Evolutionary conservation across 2,113 vertebrate species (phyloP).

Genomic region (Crotalus helleri): DNA sequence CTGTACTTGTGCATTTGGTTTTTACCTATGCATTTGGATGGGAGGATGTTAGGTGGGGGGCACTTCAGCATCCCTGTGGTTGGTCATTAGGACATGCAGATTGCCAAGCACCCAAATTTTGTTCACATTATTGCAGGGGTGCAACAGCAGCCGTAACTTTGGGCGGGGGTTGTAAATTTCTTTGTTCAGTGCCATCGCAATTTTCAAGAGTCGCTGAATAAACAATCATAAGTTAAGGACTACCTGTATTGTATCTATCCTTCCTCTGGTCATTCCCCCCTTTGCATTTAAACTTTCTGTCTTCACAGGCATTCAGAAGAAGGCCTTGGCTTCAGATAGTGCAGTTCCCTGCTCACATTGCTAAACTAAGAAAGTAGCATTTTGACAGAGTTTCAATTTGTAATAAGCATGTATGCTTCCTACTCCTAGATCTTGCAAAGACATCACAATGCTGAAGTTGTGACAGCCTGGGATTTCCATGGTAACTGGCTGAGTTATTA

Average conservation of each 20-base stretch:
- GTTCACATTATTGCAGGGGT: neutral
- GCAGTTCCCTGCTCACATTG: slow-evolving; percentile 22
- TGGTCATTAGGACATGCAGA: neutral
- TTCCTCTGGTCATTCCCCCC: neutral
- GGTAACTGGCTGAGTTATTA: slow-evolving; percentile 54
- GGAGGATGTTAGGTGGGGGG: neutral
- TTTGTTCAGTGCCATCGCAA: neutral
- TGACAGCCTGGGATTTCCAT: slow-evolving; percentile 55
- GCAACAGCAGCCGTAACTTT: neutral
- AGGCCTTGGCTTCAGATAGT: neutral
- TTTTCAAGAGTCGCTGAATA: neutral
- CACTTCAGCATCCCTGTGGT: neutral
- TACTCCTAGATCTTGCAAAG: slow-evolving; percentile 54
- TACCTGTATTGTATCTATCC: neutral
- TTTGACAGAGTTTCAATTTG: slow-evolving; percentile 42
- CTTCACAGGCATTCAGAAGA: neutral
- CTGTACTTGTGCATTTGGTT: too few relatives aligned
- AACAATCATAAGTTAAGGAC: neutral
- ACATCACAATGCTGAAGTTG: slow-evolving; percentile 43
- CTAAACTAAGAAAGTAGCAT: slow-evolving; percentile 44
- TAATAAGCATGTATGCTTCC: slow-evolving; percentile 41
- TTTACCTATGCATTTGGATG: neutral
- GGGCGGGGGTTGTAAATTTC: neutral
- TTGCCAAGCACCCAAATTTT: neutral
- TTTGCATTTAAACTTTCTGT: neutral